Percentiles rank a stretch among this genome's conserved stretches.
Conservation (phyloP, 2,888 invertebrate species). For the Ganaspis brasiliensis region DNA sequence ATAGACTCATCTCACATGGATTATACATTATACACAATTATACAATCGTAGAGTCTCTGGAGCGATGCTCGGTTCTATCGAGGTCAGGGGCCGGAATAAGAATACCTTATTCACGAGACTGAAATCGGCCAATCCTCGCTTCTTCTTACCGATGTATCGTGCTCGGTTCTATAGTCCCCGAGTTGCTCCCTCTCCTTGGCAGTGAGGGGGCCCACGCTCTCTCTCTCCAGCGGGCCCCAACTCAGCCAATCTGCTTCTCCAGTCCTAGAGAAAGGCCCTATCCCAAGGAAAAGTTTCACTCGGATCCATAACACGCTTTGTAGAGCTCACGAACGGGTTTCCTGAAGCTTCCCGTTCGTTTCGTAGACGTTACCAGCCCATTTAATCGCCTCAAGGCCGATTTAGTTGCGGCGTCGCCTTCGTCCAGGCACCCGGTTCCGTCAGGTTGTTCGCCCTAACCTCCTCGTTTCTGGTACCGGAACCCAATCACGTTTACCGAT, state of each 20-base stretch:
- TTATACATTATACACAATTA: too few relatives aligned
- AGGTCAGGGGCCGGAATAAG: conserved; percentile 46
- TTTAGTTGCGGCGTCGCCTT: conserved; percentile 61
- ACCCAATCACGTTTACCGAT: conserved; percentile 7
- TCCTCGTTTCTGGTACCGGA: conserved; percentile 41
- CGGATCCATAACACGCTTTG: conserved; percentile 37
- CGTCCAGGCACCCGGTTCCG: conserved; percentile 43
- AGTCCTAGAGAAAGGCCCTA: conserved; percentile 72
- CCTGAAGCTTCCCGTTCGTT: conserved; percentile 57
- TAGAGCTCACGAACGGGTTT: conserved; percentile 49
- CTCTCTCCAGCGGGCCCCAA: conserved; percentile 56
- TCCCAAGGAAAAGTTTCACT: conserved; percentile 55
- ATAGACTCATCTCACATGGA: background rate
- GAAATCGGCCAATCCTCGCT: conserved; percentile 45
- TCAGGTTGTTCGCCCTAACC: conserved; percentile 43
- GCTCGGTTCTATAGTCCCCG: conserved; percentile 32
- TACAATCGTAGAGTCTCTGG: conserved; percentile 2
- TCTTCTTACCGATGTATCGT: conserved; percentile 43
- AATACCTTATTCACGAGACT: conserved; percentile 18
- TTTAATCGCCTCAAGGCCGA: conserved; percentile 75
- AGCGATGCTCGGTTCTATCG: conserved; percentile 32
- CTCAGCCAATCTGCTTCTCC: conserved; percentile 67
- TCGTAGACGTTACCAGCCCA: conserved; percentile 65
- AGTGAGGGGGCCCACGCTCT: conserved; percentile 6
- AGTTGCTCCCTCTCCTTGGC: conserved; percentile 33